phyloP scores from a whole-genome alignment of 2,797 vertebrate genomes.

The Acrocephalus scirpaceus region DNA sequence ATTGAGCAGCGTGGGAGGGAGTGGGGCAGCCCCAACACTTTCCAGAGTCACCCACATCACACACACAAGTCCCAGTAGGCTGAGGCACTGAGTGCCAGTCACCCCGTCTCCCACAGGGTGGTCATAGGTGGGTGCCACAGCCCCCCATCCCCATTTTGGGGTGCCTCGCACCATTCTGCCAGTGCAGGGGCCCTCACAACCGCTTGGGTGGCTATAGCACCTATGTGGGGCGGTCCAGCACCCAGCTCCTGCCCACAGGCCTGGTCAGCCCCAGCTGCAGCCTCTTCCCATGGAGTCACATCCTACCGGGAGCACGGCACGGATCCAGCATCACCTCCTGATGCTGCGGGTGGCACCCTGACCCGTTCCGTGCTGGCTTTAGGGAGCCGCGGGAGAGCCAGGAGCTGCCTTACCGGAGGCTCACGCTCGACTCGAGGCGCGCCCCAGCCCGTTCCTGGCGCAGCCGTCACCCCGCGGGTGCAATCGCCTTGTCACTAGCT shows the following conservation, averaged over 20 bases:
- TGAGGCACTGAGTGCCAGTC: neutral
- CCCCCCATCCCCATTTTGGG: neutral
- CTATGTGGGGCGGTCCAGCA: rapidly evolving
- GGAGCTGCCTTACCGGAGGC: neutral
- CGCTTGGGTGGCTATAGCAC: neutral
- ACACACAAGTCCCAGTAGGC: rapidly evolving
- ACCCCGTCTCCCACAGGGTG: neutral
- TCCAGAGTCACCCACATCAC: rapidly evolving
- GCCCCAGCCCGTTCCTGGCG: rapidly evolving
- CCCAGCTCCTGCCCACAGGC: neutral
- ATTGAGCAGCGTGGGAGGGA: neutral
- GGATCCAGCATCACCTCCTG: rapidly evolving
- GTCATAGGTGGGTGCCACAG: neutral
- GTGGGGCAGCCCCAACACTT: neutral
- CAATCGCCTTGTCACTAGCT: neutral
- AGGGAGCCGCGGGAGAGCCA: neutral
- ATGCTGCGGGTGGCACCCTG: rapidly evolving
- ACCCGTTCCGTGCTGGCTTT: rapidly evolving
- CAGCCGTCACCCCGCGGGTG: neutral
- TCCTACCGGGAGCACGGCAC: rapidly evolving
- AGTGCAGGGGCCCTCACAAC: neutral
- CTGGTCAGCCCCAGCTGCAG: neutral
- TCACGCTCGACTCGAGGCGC: rapidly evolving
- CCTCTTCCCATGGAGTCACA: neutral
- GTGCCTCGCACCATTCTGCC: neutral